Evolutionary conservation across 2,113 vertebrate genomes (phyloP).

Genomic region (Oreocharis arfaki): DNA sequence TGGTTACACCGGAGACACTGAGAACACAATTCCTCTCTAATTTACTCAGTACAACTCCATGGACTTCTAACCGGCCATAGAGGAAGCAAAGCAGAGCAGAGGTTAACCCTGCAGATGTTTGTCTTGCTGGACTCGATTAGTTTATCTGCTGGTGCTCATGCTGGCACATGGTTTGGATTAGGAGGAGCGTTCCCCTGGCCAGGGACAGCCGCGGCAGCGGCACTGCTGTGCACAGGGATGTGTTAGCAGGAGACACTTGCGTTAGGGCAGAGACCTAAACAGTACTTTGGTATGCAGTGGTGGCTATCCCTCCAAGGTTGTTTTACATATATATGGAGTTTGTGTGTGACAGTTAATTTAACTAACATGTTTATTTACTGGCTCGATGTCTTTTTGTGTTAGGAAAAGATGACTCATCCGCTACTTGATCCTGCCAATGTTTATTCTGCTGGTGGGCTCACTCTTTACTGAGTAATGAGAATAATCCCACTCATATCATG

Average conservation of each 20-base stretch:
- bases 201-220: neutral
- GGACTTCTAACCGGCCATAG: neutral
- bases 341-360: slow-evolving; percentile 1
- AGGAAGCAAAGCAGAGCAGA: neutral
- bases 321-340: neutral
- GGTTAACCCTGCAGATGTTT: neutral
- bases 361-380: slow-evolving; percentile 36
- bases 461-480: neutral
- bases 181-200: neutral
- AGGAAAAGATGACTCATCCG: slow-evolving; percentile 40
- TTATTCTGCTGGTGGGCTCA: slow-evolving; percentile 29
- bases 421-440: slow-evolving; percentile 15
- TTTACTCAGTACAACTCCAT: neutral
- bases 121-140: neutral
- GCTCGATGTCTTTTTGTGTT: neutral
- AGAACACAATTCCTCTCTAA: neutral
- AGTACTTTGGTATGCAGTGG: fast-evolving
- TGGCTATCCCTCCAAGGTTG: neutral
- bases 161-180: neutral
- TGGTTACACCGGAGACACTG: neutral
- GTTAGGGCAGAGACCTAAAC: neutral
- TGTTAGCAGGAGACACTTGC: neutral
- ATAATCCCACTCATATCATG: neutral
- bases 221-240: neutral
- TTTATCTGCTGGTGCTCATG: neutral